Evolutionary conservation across 2,888 invertebrate genomes (phyloP).

Genomic region (Bibio marci): DNA sequence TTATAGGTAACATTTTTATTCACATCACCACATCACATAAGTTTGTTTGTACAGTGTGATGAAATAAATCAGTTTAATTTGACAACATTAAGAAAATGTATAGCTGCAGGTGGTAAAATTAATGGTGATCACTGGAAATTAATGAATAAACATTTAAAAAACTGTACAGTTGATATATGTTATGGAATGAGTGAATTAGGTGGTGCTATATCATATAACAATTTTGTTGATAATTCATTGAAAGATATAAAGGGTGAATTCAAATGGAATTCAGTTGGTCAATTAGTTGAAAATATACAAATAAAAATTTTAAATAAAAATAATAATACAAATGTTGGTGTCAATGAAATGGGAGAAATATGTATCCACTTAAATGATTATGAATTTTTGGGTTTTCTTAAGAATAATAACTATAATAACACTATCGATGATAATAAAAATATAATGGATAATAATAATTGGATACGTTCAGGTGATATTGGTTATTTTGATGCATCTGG

Average conservation of each 20-base stretch:
- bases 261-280: background rate
- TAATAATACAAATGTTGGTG: slow-evolving; percentile 10
- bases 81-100: too few species aligned
- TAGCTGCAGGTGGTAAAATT: too few species aligned
- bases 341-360: slow-evolving; percentile 22
- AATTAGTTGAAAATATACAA: slow-evolving; percentile 2
- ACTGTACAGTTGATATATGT: too few species aligned
- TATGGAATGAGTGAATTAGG: slow-evolving; percentile 23
- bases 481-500: slow-evolving; percentile 26
- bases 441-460: slow-evolving; percentile 20
- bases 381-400: slow-evolving; percentile 23
- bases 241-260: background rate
- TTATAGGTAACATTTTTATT: background rate
- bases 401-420: slow-evolving; percentile 21
- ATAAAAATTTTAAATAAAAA: slow-evolving; percentile 21
- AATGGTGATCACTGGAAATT: too few species aligned
- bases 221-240: slow-evolving; percentile 1
- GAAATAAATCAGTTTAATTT: too few species aligned
- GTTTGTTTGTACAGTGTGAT: background rate
- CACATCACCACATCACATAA: slow-evolving; percentile 2
- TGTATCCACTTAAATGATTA: slow-evolving; percentile 15
- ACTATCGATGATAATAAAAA: background rate
- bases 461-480: slow-evolving; percentile 25
- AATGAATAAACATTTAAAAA: too few species aligned
- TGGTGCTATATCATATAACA: slow-evolving; percentile 17